Percentiles rank a stretch among this genome's conserved stretches.
Evolutionary conservation across 2,888 invertebrate species (phyloP).

Genomic region (Nephrotoma flavescens): DNA sequence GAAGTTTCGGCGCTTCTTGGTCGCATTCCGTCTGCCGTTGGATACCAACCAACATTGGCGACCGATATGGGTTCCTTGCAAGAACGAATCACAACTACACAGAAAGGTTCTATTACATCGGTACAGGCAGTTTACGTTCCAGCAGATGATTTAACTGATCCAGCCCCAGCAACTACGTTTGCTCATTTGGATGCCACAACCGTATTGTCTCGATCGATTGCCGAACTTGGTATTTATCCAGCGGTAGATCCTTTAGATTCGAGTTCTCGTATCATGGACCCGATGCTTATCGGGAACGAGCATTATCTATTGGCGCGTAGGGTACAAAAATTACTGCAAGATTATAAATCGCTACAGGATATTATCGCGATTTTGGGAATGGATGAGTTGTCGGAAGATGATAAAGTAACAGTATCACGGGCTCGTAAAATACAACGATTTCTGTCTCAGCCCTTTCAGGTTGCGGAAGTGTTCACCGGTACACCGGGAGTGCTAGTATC

Average conservation of each 20-base stretch:
- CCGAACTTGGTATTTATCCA: slow-evolving; percentile 85
- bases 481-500: slow-evolving; percentile 82
- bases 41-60: slow-evolving; percentile 88
- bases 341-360: slow-evolving; percentile 63
- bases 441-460: slow-evolving; percentile 85
- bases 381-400: slow-evolving; percentile 90
- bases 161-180: slow-evolving; percentile 88
- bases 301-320: slow-evolving; percentile 82
- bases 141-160: slow-evolving; percentile 92
- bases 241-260: slow-evolving; percentile 92
- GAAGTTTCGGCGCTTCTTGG: slow-evolving; percentile 82
- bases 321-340: slow-evolving; percentile 83
- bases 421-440: slow-evolving; percentile 91
- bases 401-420: slow-evolving; percentile 83
- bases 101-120: slow-evolving; percentile 88
- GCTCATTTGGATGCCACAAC: slow-evolving; percentile 94
- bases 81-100: slow-evolving; percentile 90
- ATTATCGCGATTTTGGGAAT: slow-evolving; percentile 92
- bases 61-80: slow-evolving; percentile 97
- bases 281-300: slow-evolving; percentile 74
- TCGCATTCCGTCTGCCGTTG: slow-evolving; percentile 90
- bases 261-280: slow-evolving; percentile 88
- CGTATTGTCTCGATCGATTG: slow-evolving; percentile 83
- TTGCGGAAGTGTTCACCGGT: slow-evolving; percentile 90
- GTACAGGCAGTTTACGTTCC: slow-evolving; percentile 93